Conservation (phyloP, 2,888 invertebrate species). For the Drosophila vallismaia region DNA sequence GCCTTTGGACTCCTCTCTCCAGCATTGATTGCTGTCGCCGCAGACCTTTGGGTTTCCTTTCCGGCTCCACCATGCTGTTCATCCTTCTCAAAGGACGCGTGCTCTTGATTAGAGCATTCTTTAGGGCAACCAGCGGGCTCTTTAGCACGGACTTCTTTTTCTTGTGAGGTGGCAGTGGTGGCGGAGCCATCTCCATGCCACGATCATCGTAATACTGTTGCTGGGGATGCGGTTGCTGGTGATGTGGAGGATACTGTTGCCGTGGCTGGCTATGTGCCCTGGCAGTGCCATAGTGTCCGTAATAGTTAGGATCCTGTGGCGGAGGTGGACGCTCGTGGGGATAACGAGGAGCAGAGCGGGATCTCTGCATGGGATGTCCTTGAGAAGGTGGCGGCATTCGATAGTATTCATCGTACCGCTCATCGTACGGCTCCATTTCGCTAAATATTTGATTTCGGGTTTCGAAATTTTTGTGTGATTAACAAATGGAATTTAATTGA, state of each 20-base stretch:
- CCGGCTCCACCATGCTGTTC: slow-evolving; percentile 83
- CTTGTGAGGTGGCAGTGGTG: slow-evolving; percentile 79
- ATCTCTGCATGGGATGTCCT: slow-evolving; percentile 68
- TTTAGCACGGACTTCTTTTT: slow-evolving; percentile 84
- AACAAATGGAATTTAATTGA: slow-evolving; percentile 41
- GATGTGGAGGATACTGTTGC: slow-evolving; percentile 19
- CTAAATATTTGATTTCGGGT: slow-evolving; percentile 68
- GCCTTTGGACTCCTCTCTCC: slow-evolving; percentile 81
- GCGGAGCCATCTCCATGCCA: slow-evolving; percentile 72
- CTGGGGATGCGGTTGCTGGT: slow-evolving; percentile 15
- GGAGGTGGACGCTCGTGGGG: slow-evolving; percentile 68
- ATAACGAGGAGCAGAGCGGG: slow-evolving; percentile 73
- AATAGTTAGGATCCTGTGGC: slow-evolving; percentile 27
- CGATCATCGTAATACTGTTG: slow-evolving; percentile 78
- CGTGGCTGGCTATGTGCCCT: slow-evolving; percentile 42
- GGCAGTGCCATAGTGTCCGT: slow-evolving; percentile 64
- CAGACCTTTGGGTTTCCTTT: slow-evolving; percentile 80
- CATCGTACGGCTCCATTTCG: slow-evolving; percentile 84
- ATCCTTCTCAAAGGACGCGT: slow-evolving; percentile 83
- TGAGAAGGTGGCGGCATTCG: slow-evolving; percentile 71
- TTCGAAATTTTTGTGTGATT: slow-evolving; percentile 44
- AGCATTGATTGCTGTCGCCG: slow-evolving; percentile 83
- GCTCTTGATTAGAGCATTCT: slow-evolving; percentile 83
- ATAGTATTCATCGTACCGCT: slow-evolving; percentile 81
- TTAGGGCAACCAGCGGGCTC: slow-evolving; percentile 82